Percentiles rank a stretch among this genome's conserved stretches.
These are phyloP conservation scores for Umimayanthus kanabou DNA, from an alignment of 92 coral and sea anemone genomes.

Conservation along the genomic window DNA sequence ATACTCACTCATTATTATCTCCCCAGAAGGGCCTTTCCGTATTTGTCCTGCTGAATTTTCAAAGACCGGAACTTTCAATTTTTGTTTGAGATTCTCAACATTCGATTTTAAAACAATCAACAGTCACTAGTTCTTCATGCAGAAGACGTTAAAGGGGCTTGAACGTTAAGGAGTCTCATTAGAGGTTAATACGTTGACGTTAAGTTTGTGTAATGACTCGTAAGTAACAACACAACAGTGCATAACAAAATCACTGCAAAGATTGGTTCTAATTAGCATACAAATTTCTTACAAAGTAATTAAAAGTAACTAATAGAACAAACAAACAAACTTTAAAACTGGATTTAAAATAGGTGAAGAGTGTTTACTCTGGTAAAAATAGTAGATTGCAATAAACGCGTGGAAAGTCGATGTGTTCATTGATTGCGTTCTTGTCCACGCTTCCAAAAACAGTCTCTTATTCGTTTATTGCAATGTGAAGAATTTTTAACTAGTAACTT, in stretches of 20 bases:
- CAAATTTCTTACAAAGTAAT: too few species aligned
- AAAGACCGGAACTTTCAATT: conserved; percentile 8
- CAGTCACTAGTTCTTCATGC: background rate
- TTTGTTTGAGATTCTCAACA: background rate
- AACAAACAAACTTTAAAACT: too few species aligned
- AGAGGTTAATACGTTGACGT: background rate
- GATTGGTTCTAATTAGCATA: background rate
- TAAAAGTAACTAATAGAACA: too few species aligned
- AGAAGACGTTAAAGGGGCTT: background rate
- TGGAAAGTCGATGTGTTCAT: too few species aligned
- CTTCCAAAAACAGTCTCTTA: too few species aligned
- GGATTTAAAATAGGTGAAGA: too few species aligned
- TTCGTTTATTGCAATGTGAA: too few species aligned
- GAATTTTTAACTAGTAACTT: too few species aligned
- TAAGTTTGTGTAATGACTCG: background rate
- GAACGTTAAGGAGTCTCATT: background rate
- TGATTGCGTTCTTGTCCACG: too few species aligned
- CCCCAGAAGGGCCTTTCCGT: conserved; percentile 33
- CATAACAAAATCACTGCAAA: too few species aligned
- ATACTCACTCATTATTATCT: conserved; percentile 36
- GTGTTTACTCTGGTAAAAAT: too few species aligned
- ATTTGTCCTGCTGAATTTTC: conserved; percentile 38
- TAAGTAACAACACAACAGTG: background rate
- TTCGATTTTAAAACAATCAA: background rate
- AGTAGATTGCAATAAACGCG: too few species aligned